Conservation (phyloP, 2,888 invertebrate genomes). For the Podotricha telesiphe region DNA sequence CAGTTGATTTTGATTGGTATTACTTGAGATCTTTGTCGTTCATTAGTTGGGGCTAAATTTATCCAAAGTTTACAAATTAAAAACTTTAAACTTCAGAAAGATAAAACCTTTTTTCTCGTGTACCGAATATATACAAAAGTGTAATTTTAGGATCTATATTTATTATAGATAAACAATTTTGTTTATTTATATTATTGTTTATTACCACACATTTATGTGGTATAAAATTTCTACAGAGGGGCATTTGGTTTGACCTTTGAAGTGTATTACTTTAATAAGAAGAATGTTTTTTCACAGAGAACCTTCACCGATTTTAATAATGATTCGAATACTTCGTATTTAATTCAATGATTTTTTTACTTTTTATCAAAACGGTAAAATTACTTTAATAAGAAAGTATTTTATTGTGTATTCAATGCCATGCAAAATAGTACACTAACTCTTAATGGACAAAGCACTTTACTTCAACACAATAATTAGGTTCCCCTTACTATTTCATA, state of each 20-base stretch:
- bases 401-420: background rate
- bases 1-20: background rate
- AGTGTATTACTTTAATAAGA: background rate
- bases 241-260: slow-evolving; percentile 1
- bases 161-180: too few relatives aligned
- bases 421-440: background rate
- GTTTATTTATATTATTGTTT: too few relatives aligned
- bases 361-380: background rate
- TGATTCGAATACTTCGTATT: background rate
- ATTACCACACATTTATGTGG: background rate
- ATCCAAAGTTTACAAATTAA: too few relatives aligned
- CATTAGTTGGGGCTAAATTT: background rate
- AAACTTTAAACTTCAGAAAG: too few relatives aligned
- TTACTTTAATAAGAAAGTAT: too few relatives aligned
- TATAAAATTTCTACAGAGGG: background rate
- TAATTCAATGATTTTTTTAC: background rate
- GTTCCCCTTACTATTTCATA: too few relatives aligned
- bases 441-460: background rate
- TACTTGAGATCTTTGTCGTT: background rate
- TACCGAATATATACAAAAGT: too few relatives aligned
- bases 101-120: too few relatives aligned
- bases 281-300: background rate
- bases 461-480: background rate
- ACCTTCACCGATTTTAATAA: slow-evolving; percentile 8
- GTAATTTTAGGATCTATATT: too few relatives aligned